phyloP scores from a whole-genome alignment of 2,113 vertebrate species.

The Xenus cinereus region DNA sequence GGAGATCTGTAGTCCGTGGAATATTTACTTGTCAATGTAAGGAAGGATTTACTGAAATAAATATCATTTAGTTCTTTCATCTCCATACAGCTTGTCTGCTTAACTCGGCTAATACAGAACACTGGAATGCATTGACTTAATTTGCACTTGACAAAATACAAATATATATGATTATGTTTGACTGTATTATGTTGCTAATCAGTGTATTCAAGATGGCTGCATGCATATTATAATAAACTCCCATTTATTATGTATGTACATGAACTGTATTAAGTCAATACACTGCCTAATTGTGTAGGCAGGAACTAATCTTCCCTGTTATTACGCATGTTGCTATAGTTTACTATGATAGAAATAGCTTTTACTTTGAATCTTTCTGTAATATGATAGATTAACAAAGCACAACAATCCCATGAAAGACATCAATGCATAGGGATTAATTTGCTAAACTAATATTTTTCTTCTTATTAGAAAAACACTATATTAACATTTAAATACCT shows the following conservation, averaged over 20 bases:
- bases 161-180: not conserved
- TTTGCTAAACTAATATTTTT: slow-evolving; percentile 6
- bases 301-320: slow-evolving; percentile 14
- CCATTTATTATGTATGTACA: not conserved
- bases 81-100: not conserved
- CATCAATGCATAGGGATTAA: not conserved
- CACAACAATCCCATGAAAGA: not conserved
- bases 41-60: not conserved
- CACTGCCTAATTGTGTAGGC: not conserved
- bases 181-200: not conserved
- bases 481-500: slow-evolving; percentile 10
- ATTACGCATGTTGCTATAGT: not conserved
- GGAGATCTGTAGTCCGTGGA: not conserved
- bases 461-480: not conserved
- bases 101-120: not conserved
- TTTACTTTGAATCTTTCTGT: not conserved
- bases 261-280: not conserved
- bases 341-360: not conserved
- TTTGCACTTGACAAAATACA: not conserved
- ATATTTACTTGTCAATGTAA: not conserved
- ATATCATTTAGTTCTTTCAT: not conserved
- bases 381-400: slow-evolving; percentile 1
- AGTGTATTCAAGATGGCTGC: not conserved
- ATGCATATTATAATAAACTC: not conserved
- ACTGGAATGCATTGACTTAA: not conserved